These are phyloP conservation scores for Tympanoctomys barrerae DNA, from an alignment of 2,797 vertebrate species.

Conservation along the genomic window DNA sequence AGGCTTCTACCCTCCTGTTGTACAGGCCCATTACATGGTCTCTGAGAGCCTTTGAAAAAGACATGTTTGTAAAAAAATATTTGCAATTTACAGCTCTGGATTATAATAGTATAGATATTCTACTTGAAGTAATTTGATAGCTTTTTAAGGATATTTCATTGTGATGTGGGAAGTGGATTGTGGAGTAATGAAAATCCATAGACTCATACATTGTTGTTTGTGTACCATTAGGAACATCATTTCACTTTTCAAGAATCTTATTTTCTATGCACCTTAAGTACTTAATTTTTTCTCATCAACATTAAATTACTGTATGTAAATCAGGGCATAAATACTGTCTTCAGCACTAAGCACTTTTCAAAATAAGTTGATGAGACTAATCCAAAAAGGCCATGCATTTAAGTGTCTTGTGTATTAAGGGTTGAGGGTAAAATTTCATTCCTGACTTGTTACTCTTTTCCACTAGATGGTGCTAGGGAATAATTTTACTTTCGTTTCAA, in stretches of 20 bases:
- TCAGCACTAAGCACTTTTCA: background rate
- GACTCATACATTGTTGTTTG: background rate
- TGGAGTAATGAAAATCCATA: background rate
- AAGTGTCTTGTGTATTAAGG: background rate
- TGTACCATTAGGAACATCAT: conserved; percentile 21
- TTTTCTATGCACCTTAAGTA: conserved; percentile 27
- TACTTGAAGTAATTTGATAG: conserved; percentile 33
- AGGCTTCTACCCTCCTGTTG: background rate
- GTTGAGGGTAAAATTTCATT: background rate
- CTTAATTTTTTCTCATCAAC: conserved; percentile 18
- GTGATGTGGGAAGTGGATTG: background rate
- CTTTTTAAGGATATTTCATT: background rate
- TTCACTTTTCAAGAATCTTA: conserved; percentile 26
- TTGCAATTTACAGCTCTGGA: conserved; percentile 10
- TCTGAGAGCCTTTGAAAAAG: background rate
- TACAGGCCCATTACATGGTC: background rate
- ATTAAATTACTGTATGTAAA: background rate
- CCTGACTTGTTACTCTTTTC: conserved; percentile 60
- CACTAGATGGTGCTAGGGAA: conserved; percentile 87
- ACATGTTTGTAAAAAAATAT: conserved; percentile 1
- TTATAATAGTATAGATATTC: background rate
- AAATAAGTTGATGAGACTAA: background rate
- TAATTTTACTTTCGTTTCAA: conserved; percentile 29
- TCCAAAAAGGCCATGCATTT: background rate
- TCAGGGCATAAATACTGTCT: background rate